Evolutionary conservation across 2,797 vertebrate genomes (phyloP), one percentile per base, ranked within the genome.

Genomic region (Hydrolagus colliei): DNA sequence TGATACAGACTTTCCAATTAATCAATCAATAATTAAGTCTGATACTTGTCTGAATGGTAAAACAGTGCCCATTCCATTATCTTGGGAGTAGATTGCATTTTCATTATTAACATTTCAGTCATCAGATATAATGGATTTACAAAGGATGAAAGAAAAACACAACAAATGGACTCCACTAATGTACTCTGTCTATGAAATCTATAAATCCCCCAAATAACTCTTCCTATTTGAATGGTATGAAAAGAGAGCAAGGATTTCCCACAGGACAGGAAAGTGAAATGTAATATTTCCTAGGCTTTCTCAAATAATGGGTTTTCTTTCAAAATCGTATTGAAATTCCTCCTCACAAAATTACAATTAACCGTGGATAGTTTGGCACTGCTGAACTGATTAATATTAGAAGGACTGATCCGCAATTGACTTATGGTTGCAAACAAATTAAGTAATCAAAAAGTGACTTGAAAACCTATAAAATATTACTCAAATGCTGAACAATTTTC

Each of bases 1-100:
- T 27, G 61, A 22, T 79, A 13, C 2, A 16, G n/a, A 65, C 13
- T 78, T 77, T 77, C 16, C 52, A 77, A 77, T n/a, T 77, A n/a
- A 59, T 52, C 18, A 77, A 77, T 11, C 18, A 77, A 59, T 61
- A 77, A 77, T 77, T 77, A 59, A 77, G 52, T 77, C 52, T 79
- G 27, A 27, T 63, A 62, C n/a, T 62, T 61, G 61, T 63, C 61
- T 13, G 63, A 27, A 27, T 79, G 5, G 11, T 79, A 65, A 78
- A 63, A 5, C 12, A 14, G 10, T 63, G 59, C 22, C 20, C 13
- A 65, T 22, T 68, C 9, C 1, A 9, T 16, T 68, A 10, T 4
- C 9, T 10, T 68, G 16, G 8, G 27, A 67, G 18, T 71, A 68
- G 32, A n/a, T 71, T 61, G 52, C 61, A n/a, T 11, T 18, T 77